Conservation (phyloP, 1,140 invertebrate genomes). For the Rhopalosiphum maidis region DNA sequence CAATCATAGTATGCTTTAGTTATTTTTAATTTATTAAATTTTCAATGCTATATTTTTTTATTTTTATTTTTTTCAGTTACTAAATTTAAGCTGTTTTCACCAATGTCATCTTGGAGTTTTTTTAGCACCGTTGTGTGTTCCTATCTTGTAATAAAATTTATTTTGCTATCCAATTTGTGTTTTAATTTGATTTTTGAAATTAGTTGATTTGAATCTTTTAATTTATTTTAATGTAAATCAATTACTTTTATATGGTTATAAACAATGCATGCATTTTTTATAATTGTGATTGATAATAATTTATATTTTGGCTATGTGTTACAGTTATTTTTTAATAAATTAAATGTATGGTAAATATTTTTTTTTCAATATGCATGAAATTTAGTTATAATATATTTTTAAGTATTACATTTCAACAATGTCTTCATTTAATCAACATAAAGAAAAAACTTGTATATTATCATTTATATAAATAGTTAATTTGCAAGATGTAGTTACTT, state of each 20-base stretch:
- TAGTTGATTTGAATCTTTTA: constrained; percentile 1
- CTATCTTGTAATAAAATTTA: constrained; percentile 16
- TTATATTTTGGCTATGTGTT: neutral
- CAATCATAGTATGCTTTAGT: neutral
- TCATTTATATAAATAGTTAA: neutral
- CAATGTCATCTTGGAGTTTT: constrained; percentile 40
- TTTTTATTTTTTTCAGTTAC: constrained; percentile 58
- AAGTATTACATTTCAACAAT: neutral
- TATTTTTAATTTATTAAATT: neutral
- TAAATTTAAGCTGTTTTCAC: constrained; percentile 43
- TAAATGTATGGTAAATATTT: neutral
- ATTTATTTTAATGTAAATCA: neutral
- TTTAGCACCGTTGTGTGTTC: neutral
- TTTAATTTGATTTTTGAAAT: neutral
- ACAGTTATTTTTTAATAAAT: constrained; percentile 20
- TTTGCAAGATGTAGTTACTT: neutral
- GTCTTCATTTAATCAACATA: neutral
- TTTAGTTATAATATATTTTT: constrained; percentile 16
- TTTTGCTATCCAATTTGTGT: constrained; percentile 17
- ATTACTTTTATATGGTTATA: constrained; percentile 3
- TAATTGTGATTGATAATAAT: constrained; percentile 24
- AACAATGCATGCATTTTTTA: neutral
- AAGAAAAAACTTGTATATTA: neutral
- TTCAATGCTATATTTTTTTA: constrained; percentile 27
- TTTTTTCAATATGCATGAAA: constrained; percentile 7